phyloP scores from a whole-genome alignment of 2,888 invertebrate species.

The Ichneumoninae sp. region DNA sequence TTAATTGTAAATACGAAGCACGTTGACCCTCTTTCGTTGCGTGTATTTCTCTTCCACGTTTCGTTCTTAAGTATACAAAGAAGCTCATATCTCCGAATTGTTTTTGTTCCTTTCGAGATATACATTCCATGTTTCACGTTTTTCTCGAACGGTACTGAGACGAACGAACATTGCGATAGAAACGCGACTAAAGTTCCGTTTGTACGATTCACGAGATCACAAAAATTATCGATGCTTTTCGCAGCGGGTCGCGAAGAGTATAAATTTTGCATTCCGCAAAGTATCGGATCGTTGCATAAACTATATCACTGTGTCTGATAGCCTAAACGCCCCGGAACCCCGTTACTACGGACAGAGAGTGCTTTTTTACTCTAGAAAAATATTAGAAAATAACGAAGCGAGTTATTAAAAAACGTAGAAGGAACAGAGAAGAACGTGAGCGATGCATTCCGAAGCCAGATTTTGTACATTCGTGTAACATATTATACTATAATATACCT shows the following conservation, averaged over 20 bases:
- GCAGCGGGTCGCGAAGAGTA: conserved; percentile 6
- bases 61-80: conserved; percentile 35
- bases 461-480: conserved; percentile 81
- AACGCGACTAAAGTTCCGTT: conserved; percentile 3
- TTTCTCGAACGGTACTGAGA: not conserved
- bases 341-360: conserved; percentile 4
- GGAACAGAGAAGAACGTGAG: conserved; percentile 37
- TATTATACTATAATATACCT: conserved; percentile 70
- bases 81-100: conserved; percentile 38
- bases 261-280: conserved; percentile 31
- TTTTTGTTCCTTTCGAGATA: conserved; percentile 29
- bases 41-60: conserved; percentile 59
- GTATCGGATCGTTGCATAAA: conserved; percentile 22
- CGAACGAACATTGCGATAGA: not conserved
- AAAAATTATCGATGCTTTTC: conserved; percentile 12
- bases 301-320: conserved; percentile 35
- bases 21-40: conserved; percentile 14
- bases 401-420: not conserved
- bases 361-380: conserved; percentile 45
- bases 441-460: conserved; percentile 64
- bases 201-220: not conserved
- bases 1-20: conserved; percentile 63
- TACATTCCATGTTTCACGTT: conserved; percentile 16
- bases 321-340: conserved; percentile 6
- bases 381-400: conserved; percentile 21